Conservation (phyloP, 2,888 invertebrate species). For the Himalopsyche kuldschensis region DNA sequence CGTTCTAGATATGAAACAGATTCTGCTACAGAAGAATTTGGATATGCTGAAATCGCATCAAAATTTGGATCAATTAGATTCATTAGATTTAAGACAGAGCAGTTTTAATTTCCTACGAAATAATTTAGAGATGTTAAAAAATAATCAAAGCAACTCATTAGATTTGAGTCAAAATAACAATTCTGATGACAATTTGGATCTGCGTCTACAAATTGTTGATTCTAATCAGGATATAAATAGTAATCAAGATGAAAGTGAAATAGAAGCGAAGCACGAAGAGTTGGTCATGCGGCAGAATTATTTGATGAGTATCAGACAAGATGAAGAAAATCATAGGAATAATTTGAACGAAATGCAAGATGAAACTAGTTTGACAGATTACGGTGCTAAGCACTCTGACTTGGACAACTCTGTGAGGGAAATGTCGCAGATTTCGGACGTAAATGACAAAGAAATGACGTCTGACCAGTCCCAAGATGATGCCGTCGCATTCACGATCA, state of each 20-base stretch:
- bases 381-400: constrained; percentile 26
- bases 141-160: constrained; percentile 34
- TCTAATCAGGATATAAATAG: constrained; percentile 8
- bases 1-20: constrained; percentile 30
- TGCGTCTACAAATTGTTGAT: constrained; percentile 21
- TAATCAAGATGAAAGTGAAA: constrained; percentile 14
- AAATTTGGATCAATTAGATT: constrained; percentile 26
- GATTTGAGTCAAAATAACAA: constrained; percentile 26
- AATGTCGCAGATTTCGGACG: constrained; percentile 28
- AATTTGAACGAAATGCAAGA: constrained; percentile 23
- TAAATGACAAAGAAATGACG: constrained; percentile 42
- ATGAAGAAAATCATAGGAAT: constrained; percentile 15
- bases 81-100: constrained; percentile 34
- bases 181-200: constrained; percentile 18
- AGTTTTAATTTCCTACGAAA: constrained; percentile 35
- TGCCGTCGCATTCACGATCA: constrained; percentile 51
- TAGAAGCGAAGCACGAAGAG: not conserved
- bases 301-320: constrained; percentile 9
- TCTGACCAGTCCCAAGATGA: constrained; percentile 47
- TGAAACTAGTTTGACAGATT: constrained; percentile 22
- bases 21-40: constrained; percentile 34
- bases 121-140: constrained; percentile 37
- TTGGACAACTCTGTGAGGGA: constrained; percentile 32
- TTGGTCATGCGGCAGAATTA: not conserved
- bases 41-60: constrained; percentile 34